Base-by-base conservation (phyloP, 1,140 invertebrate genomes). In the Drosophila kikkawai region DNA sequence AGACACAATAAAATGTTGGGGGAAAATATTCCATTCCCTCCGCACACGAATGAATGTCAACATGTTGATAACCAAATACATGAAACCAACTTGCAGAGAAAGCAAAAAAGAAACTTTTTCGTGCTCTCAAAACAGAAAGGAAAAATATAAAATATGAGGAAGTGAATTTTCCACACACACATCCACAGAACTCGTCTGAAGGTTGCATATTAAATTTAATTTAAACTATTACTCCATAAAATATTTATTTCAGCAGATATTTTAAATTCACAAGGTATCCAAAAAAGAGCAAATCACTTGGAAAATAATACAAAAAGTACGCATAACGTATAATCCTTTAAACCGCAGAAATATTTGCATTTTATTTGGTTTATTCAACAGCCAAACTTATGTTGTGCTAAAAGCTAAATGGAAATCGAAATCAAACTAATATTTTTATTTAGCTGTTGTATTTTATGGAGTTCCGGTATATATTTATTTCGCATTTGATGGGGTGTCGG, bases 51-150 rank as follows among this genome's bases (percentile, higher is more conserved):
- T 61, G 85, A 88, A 80, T 87, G 84, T 87, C 84, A 87, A 88
- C 84, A 87, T 78, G 84, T 84, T 88, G 84, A 87, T 87, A 87
- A 90, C 77, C 84, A 84, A 83, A 87, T 70, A 63, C 60, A 66
- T 66, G 59, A 55, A 48, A 22, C 53, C 17, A 19, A 71, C 44
- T 50, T 48, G 55, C 68, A 73, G 37, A 39, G 36, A 45, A 53
- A 57, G 36, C 50, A 42, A 51, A 77, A 67, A 51, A 32, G n/a
- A 57, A 59, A 57, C 53, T 79, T 64, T 75, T 75, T 74, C 19
- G 8, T 22, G 36, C 19, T 22, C 19, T 58, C 17, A 41, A 32
- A 42, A 44, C 48, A 68, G 17, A 58, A 50, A 36, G 29, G 22
- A 32, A 71, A 71, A 71, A 59, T 41, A 36, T 29, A 56, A 71